phyloP scores from a whole-genome alignment of 2,888 invertebrate species.

The Gerosis bhagava region DNA sequence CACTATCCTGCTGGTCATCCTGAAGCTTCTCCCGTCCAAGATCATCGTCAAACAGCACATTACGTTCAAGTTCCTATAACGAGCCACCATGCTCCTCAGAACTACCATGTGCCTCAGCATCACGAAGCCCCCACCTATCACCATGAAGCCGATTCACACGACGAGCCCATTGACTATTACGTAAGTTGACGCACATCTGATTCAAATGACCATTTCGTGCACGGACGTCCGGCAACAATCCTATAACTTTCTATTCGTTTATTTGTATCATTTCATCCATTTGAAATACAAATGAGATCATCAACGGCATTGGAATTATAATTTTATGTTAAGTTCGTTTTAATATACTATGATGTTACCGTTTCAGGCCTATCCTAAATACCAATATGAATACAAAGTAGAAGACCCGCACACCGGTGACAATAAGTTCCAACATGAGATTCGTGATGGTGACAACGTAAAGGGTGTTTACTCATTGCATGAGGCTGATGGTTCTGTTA shows the following conservation, averaged over 20 bases:
- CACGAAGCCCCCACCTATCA: conserved; percentile 43
- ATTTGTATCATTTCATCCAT: conserved; percentile 43
- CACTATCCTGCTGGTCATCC: conserved; percentile 45
- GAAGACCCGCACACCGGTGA: conserved; percentile 84
- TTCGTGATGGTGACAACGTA: conserved; percentile 83
- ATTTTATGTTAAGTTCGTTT: conserved; percentile 37
- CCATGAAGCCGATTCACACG: conserved; percentile 52
- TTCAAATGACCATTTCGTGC: conserved; percentile 38
- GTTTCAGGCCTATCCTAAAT: conserved; percentile 78
- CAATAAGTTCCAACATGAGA: conserved; percentile 83
- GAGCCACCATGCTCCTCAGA: too few relatives aligned
- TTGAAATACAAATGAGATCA: conserved; percentile 38
- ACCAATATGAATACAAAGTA: conserved; percentile 83
- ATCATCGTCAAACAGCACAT: conserved; percentile 38
- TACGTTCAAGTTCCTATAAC: conserved; percentile 38
- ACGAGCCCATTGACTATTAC: conserved; percentile 73
- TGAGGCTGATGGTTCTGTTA: conserved; percentile 82
- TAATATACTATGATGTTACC: conserved; percentile 29
- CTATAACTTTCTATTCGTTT: conserved; percentile 62
- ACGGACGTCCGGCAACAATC: conserved; percentile 49
- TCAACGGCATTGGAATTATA: conserved; percentile 44
- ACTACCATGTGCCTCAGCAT: conserved; percentile 35
- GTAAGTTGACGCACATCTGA: conserved; percentile 52
- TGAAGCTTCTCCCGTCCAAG: conserved; percentile 41
- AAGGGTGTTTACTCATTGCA: conserved; percentile 84